Percentiles rank a stretch among this genome's conserved stretches.
These are phyloP conservation scores for Scomberomorus guttatus DNA, from an alignment of 2,797 vertebrate genomes.

Conservation along the genomic window DNA sequence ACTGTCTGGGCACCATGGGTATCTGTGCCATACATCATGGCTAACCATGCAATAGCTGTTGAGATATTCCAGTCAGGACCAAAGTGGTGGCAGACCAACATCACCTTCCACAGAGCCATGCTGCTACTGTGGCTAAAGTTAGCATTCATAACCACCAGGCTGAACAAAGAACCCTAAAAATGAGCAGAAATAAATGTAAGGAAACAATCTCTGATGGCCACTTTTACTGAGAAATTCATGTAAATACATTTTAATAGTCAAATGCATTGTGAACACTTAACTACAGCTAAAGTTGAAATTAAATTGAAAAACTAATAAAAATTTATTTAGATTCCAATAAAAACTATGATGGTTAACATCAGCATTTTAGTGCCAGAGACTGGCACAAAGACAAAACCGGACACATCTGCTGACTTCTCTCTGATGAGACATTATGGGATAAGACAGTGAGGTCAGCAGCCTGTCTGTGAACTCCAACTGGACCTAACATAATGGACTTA, in stretches of 20 bases:
- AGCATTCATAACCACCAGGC: no score
- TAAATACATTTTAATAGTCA: no score
- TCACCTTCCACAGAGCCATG: no score
- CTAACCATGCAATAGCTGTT: no score
- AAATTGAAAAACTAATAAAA: background rate
- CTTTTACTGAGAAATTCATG: background rate
- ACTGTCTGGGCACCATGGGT: no score
- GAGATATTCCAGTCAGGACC: no score
- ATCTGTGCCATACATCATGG: no score
- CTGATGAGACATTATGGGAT: background rate
- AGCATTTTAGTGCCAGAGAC: background rate
- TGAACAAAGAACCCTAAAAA: background rate
- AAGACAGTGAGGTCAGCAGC: background rate
- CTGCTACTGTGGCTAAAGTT: no score
- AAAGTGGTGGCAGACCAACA: no score
- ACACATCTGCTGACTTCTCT: background rate
- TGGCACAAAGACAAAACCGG: background rate
- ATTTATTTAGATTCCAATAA: background rate
- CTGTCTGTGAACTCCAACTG: background rate
- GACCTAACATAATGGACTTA: slow-evolving; percentile 9
- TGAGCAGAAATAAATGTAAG: no score
- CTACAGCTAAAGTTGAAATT: background rate
- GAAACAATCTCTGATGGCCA: no score
- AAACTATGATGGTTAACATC: background rate
- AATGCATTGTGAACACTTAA: background rate